These are phyloP conservation scores for Mormyrus iriodes DNA, from an alignment of 2,113 vertebrate species.

Conservation along the genomic window DNA sequence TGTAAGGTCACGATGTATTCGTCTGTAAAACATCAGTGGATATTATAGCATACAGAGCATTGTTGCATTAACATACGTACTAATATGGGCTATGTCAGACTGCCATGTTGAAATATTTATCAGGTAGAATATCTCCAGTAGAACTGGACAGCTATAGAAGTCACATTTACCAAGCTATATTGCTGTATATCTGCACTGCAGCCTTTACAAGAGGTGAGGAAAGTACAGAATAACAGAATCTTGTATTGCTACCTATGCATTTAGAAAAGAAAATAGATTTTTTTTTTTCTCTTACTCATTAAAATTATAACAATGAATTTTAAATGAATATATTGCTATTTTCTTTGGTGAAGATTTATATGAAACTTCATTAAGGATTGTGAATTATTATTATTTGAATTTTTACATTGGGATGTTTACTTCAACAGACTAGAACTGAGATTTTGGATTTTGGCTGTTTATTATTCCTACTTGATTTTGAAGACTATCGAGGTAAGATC, in stretches of 20 bases:
- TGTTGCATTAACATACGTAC: conserved; percentile 46
- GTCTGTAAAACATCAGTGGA: conserved; percentile 50
- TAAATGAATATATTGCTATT: neutral
- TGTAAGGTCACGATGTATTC: conserved; percentile 60
- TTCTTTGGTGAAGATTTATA: neutral
- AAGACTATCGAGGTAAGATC: neutral
- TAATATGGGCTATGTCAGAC: conserved; percentile 37
- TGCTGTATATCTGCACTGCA: neutral
- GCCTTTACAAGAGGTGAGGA: neutral
- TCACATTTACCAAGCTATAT: neutral
- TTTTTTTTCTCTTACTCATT: neutral
- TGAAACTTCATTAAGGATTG: neutral
- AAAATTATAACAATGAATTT: neutral
- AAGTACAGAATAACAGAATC: neutral
- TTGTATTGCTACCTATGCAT: neutral
- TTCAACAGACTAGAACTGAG: neutral
- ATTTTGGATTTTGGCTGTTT: neutral
- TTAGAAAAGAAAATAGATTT: neutral
- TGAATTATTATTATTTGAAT: neutral
- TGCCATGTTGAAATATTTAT: conserved; percentile 20
- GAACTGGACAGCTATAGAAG: neutral
- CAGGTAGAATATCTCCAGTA: conserved; percentile 3
- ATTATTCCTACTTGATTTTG: neutral
- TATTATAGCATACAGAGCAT: conserved; percentile 27
- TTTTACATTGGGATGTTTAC: neutral